Percentiles rank a stretch among this genome's conserved stretches.
phyloP scores from a whole-genome alignment of 2,113 vertebrate genomes.

The Scophthalmus maximus region DNA sequence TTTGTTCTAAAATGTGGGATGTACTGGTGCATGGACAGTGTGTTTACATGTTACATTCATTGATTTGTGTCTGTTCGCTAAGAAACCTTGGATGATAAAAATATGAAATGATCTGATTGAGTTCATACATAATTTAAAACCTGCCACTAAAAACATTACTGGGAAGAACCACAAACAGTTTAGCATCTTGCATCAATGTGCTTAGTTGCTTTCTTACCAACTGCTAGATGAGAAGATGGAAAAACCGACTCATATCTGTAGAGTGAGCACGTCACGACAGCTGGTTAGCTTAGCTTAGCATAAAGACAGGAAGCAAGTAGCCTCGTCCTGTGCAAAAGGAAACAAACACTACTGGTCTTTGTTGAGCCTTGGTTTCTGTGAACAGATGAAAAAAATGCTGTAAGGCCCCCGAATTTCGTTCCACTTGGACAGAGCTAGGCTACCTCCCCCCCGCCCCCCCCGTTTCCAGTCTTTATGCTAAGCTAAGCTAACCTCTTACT shows the following conservation, averaged over 20 bases:
- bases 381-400: too few relatives aligned
- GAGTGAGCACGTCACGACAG: background rate
- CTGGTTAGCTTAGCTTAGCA: conserved; percentile 19
- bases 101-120: conserved; percentile 5
- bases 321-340: too few relatives aligned
- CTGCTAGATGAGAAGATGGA: background rate
- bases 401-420: too few relatives aligned
- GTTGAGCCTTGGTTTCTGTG: too few relatives aligned
- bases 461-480: background rate
- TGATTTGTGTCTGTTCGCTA: background rate
- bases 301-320: background rate
- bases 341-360: too few relatives aligned
- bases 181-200: conserved; percentile 6
- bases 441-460: background rate
- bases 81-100: conserved; percentile 18
- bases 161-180: background rate
- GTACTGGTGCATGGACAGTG: background rate
- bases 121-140: background rate
- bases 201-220: background rate
- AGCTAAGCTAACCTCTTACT: background rate
- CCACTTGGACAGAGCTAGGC: background rate
- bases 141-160: conserved; percentile 13
- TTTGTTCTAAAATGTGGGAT: background rate
- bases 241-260: background rate
- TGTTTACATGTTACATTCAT: background rate